Conservation (phyloP, 1,140 invertebrate genomes). For the Papilio aristodemus region DNA sequence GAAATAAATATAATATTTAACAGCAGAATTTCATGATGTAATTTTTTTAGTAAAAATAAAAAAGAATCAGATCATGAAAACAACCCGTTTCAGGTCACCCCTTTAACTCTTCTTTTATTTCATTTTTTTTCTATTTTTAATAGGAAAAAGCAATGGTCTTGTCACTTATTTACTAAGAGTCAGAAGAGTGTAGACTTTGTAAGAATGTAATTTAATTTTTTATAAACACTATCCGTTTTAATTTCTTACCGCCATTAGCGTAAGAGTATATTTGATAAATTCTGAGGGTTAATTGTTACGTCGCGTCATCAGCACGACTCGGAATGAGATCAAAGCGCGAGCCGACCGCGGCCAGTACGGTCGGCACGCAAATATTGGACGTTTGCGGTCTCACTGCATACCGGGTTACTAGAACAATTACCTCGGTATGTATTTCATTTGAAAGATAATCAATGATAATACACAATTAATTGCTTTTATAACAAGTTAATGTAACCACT, state of each 20-base stretch:
- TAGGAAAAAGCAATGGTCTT: too few species aligned
- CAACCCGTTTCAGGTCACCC: too few species aligned
- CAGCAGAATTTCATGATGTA: neutral
- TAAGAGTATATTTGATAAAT: neutral
- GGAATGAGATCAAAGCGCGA: neutral
- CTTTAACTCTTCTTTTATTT: too few species aligned
- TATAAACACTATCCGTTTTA: neutral
- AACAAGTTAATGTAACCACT: neutral
- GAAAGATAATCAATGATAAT: neutral
- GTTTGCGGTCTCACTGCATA: constrained; percentile 18
- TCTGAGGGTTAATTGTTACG: constrained; percentile 11
- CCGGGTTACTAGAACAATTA: neutral
- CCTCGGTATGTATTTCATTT: neutral
- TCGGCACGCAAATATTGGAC: neutral
- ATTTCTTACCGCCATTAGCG: neutral
- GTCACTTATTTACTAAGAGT: too few species aligned
- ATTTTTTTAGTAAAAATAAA: too few species aligned
- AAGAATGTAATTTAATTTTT: neutral
- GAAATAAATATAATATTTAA: too few species aligned
- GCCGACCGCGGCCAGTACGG: neutral
- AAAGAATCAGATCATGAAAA: too few species aligned
- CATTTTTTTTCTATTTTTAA: too few species aligned
- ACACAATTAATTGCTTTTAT: neutral
- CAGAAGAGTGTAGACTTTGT: too few species aligned
- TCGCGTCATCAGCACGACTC: neutral